A percentile compares a stretch with the other conserved stretches of the same genome.
Conservation (phyloP, 2,113 vertebrate genomes). For the Plecotus auritus region DNA sequence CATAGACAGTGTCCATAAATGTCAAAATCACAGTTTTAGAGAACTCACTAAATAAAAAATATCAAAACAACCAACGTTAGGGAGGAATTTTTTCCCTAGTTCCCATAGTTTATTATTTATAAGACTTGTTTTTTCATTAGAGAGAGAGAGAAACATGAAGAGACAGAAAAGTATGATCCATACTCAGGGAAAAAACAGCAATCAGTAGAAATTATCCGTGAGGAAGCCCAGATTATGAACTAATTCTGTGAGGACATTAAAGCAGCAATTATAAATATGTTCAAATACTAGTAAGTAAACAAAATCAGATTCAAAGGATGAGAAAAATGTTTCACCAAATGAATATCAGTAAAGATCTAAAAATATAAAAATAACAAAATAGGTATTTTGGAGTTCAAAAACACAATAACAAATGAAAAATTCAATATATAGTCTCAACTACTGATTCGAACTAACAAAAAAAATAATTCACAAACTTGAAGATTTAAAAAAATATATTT, state of each 20-base stretch:
- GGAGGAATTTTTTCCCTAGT: not conserved
- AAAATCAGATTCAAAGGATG: not conserved
- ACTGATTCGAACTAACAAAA: not conserved
- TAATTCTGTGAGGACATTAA: not conserved
- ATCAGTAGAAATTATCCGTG: not conserved
- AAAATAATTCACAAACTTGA: not conserved
- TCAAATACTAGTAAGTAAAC: not conserved
- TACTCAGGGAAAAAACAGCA: not conserved
- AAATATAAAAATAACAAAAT: not conserved
- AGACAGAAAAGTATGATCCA: not conserved
- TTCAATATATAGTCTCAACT: not conserved
- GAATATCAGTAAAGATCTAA: not conserved
- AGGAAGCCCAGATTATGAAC: not conserved
- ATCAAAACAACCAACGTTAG: not conserved
- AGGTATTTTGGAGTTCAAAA: not conserved
- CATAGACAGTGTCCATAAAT: too few species aligned
- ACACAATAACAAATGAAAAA: not conserved
- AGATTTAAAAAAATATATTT: not conserved
- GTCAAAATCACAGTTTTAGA: not conserved
- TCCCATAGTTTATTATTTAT: not conserved
- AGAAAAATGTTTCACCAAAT: not conserved
- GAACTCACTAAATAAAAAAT: not conserved
- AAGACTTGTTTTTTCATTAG: not conserved
- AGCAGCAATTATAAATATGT: not conserved
- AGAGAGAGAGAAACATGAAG: not conserved